Conservation (phyloP, 2,797 vertebrate species). For the Yasuhikotakia modesta region DNA sequence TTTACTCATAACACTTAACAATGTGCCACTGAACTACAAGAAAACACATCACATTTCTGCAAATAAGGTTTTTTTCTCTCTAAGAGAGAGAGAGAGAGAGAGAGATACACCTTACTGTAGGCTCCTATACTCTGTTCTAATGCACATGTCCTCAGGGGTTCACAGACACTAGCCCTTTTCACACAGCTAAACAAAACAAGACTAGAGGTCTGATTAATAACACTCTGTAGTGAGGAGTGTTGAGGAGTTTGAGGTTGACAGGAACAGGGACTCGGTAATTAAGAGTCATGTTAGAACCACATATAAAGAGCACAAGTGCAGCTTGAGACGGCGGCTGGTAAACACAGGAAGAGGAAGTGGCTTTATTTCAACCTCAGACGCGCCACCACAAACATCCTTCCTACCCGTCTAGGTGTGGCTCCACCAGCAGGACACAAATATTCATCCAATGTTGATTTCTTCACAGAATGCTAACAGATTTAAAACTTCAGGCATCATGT, state of each 20-base stretch:
- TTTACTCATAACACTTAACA: slow-evolving; percentile 1
- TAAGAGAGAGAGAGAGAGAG: background rate
- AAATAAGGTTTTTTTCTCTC: background rate
- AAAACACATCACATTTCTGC: background rate
- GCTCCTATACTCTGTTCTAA: slow-evolving; percentile 19
- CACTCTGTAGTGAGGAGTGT: slow-evolving; percentile 22
- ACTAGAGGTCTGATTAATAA: slow-evolving; percentile 45
- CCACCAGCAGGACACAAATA: slow-evolving; percentile 36
- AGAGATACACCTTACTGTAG: background rate
- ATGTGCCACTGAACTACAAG: background rate
- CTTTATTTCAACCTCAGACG: too few relatives aligned
- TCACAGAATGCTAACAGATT: background rate
- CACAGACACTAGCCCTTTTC: slow-evolving; percentile 13
- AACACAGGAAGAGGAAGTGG: slow-evolving; percentile 73
- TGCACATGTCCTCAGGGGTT: slow-evolving; percentile 11
- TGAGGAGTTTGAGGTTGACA: background rate
- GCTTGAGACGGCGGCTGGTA: slow-evolving; percentile 63
- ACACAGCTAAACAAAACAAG: slow-evolving; percentile 24
- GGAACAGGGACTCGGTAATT: slow-evolving; percentile 39
- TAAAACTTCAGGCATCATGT: background rate
- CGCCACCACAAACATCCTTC: too few relatives aligned
- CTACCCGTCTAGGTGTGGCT: too few relatives aligned
- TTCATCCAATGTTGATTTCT: slow-evolving; percentile 12
- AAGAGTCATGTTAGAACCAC: slow-evolving; percentile 51
- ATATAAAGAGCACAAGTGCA: slow-evolving; percentile 44